Evolutionary conservation across 2,113 vertebrate species (phyloP).

Genomic region (Myxocyprinus asiaticus): DNA sequence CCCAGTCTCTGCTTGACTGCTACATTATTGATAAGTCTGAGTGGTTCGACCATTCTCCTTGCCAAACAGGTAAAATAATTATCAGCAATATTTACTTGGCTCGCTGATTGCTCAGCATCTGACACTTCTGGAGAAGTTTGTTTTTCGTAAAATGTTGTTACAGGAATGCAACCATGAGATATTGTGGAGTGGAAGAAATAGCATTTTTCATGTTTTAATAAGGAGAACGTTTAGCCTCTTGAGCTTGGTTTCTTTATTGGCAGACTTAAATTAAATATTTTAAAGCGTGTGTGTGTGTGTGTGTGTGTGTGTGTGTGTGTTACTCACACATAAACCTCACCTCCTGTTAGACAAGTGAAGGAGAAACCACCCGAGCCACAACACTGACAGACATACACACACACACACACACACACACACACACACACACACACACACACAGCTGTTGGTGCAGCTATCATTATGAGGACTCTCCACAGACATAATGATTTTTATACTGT

Average conservation of each 20-base stretch:
- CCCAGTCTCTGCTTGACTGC: conserved; percentile 11
- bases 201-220: not conserved
- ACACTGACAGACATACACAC: too few species aligned
- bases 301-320: not conserved
- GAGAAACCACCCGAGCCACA: too few species aligned
- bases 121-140: not conserved
- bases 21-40: conserved; percentile 33
- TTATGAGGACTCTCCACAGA: too few species aligned
- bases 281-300: not conserved
- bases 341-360: not conserved
- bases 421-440: too few species aligned
- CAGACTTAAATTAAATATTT: conserved; percentile 30
- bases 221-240: not conserved
- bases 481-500: too few species aligned
- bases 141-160: not conserved
- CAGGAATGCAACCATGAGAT: not conserved
- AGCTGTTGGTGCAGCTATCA: too few species aligned
- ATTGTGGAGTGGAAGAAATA: not conserved
- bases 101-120: not conserved
- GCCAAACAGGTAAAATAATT: conserved; percentile 35
- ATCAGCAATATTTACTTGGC: conserved; percentile 11
- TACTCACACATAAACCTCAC: conserved; percentile 7
- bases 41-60: conserved; percentile 11
- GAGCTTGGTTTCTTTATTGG: conserved; percentile 21
- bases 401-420: too few species aligned